Conservation (phyloP, 2,888 invertebrate species). For the Kuschelorhynchus macadamiae region DNA sequence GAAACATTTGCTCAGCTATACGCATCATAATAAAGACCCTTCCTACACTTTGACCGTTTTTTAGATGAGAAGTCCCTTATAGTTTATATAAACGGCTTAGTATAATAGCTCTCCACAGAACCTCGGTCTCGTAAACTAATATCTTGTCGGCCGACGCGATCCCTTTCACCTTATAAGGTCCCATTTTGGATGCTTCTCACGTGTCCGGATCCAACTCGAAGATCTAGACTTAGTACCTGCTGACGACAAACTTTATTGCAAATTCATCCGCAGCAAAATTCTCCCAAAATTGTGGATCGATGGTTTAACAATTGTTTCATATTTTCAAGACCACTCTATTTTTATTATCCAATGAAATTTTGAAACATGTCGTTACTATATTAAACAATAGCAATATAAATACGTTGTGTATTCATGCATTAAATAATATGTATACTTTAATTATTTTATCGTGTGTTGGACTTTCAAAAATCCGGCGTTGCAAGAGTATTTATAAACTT, state of each 20-base stretch:
- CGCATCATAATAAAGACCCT: neutral
- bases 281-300: conserved; percentile 29
- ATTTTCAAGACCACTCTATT: too few relatives aligned
- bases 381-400: too few relatives aligned
- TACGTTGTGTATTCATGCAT: too few relatives aligned
- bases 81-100: conserved; percentile 20
- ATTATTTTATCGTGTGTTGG: too few relatives aligned
- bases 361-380: too few relatives aligned
- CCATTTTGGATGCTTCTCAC: conserved; percentile 25
- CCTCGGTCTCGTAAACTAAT: conserved; percentile 33
- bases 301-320: conserved; percentile 4
- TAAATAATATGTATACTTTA: too few relatives aligned
- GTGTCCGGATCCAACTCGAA: conserved; percentile 24
- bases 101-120: conserved; percentile 20
- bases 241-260: conserved; percentile 35
- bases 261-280: conserved; percentile 38
- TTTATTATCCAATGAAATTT: too few relatives aligned
- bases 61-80: neutral
- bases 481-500: too few relatives aligned
- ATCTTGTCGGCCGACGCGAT: conserved; percentile 21
- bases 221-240: conserved; percentile 25
- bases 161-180: conserved; percentile 23
- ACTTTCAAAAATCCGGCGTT: too few relatives aligned
- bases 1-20: neutral
- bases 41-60: neutral